Conservation (phyloP, 2,797 vertebrate species). For the Acipenser ruthenus region DNA sequence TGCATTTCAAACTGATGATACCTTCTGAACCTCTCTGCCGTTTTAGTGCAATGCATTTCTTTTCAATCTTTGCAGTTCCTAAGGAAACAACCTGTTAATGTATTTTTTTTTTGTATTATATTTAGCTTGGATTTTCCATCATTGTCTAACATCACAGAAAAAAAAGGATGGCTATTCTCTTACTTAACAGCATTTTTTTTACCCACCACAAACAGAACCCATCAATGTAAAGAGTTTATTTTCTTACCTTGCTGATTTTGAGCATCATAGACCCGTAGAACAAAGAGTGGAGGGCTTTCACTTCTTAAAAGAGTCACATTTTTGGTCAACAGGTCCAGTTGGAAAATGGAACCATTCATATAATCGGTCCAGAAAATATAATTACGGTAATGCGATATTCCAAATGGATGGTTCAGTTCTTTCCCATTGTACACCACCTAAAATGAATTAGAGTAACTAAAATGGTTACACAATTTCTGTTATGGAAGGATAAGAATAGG, state of each 20-base stretch:
- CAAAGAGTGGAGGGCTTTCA: conserved; percentile 89
- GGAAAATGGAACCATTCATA: conserved; percentile 97
- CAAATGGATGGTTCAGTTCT: conserved; percentile 94
- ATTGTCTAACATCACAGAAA: neutral
- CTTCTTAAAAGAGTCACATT: conserved; percentile 81
- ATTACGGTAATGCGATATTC: conserved; percentile 85
- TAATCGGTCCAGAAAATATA: conserved; percentile 98
- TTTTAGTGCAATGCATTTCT: conserved; percentile 21
- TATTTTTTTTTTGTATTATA: too few relatives aligned
- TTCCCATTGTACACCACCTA: conserved; percentile 92
- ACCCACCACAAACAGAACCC: conserved; percentile 19
- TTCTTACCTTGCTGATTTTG: conserved; percentile 86
- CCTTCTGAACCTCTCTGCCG: conserved; percentile 5
- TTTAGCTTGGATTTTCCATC: too few relatives aligned
- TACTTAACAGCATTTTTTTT: conserved; percentile 14
- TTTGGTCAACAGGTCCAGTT: conserved; percentile 75
- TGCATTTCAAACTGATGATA: conserved; percentile 1
- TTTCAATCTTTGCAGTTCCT: conserved; percentile 18
- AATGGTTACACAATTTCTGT: too few relatives aligned
- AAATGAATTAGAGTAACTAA: conserved; percentile 26
- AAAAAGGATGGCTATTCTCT: neutral
- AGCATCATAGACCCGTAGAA: conserved; percentile 87
- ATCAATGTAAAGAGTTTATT: conserved; percentile 28
- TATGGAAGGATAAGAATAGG: too few relatives aligned
- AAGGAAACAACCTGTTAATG: conserved; percentile 8